phyloP scores from a whole-genome alignment of 2,113 vertebrate genomes.

The Lanius ludovicianus region DNA sequence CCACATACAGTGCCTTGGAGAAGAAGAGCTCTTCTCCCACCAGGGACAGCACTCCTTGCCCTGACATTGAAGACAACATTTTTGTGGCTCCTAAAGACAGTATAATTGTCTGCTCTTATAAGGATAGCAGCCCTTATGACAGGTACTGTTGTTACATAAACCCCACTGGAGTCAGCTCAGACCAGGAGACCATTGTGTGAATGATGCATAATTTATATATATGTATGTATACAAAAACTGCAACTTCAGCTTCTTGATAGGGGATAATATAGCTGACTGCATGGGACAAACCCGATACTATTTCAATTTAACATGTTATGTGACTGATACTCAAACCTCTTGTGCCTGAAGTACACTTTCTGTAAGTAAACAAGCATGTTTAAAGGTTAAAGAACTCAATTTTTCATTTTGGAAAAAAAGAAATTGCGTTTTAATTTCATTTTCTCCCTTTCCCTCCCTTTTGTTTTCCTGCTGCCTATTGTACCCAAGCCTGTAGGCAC shows the following conservation, averaged over 20 bases:
- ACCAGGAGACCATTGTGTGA: slow-evolving; percentile 82
- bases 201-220: neutral
- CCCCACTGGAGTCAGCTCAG: slow-evolving; percentile 72
- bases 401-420: slow-evolving; percentile 8
- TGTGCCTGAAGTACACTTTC: slow-evolving; percentile 67
- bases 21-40: slow-evolving; percentile 55
- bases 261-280: slow-evolving; percentile 66
- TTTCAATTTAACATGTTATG: slow-evolving; percentile 68
- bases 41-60: slow-evolving; percentile 62
- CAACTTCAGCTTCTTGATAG: slow-evolving; percentile 25
- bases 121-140: slow-evolving; percentile 77
- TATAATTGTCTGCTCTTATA: slow-evolving; percentile 78
- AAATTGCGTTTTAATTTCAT: neutral
- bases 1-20: slow-evolving; percentile 74
- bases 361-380: slow-evolving; percentile 76
- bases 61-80: slow-evolving; percentile 72
- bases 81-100: slow-evolving; percentile 79
- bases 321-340: slow-evolving; percentile 68
- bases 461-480: neutral
- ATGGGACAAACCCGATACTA: slow-evolving; percentile 68
- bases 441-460: neutral
- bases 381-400: slow-evolving; percentile 49
- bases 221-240: slow-evolving; percentile 10
- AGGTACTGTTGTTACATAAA: slow-evolving; percentile 84
- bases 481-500: neutral